A percentile compares a stretch with the other conserved stretches of the same genome.
These are phyloP conservation scores for Stegostoma tigrinum DNA, from an alignment of 2,113 vertebrate genomes.

Conservation along the genomic window DNA sequence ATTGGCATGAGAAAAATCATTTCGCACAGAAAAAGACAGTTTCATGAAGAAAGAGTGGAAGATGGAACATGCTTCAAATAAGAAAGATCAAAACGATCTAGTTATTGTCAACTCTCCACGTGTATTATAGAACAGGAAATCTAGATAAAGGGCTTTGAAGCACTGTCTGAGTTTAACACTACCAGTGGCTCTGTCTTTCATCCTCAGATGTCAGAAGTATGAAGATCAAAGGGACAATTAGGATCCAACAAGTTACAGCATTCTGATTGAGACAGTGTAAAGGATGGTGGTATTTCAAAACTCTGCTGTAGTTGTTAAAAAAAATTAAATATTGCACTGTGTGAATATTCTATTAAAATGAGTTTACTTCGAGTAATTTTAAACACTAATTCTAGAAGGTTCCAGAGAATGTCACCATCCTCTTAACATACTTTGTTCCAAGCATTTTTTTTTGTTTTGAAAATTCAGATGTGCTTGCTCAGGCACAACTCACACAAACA, in stretches of 20 bases:
- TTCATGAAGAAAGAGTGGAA: neutral
- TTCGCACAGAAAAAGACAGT: neutral
- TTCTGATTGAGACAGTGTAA: neutral
- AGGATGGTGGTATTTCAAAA: neutral
- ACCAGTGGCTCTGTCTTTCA: neutral
- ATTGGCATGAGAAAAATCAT: neutral
- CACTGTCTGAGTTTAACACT: constrained; percentile 6
- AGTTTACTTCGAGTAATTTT: neutral
- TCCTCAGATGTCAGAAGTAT: neutral
- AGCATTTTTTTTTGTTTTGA: neutral
- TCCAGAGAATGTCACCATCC: neutral
- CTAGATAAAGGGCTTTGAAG: neutral
- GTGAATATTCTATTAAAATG: neutral
- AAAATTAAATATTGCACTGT: neutral
- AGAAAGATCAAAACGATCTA: constrained; percentile 18
- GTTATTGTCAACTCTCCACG: neutral
- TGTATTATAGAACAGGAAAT: constrained; percentile 13
- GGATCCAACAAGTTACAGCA: neutral
- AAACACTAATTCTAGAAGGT: neutral
- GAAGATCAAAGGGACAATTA: constrained; percentile 28
- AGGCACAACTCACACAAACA: neutral
- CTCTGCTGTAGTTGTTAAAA: neutral
- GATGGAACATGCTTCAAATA: constrained; percentile 14
- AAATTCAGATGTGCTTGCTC: neutral
- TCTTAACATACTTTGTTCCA: neutral